phyloP scores from a whole-genome alignment of 2,888 invertebrate species.

The Mactromeris polynyma region DNA sequence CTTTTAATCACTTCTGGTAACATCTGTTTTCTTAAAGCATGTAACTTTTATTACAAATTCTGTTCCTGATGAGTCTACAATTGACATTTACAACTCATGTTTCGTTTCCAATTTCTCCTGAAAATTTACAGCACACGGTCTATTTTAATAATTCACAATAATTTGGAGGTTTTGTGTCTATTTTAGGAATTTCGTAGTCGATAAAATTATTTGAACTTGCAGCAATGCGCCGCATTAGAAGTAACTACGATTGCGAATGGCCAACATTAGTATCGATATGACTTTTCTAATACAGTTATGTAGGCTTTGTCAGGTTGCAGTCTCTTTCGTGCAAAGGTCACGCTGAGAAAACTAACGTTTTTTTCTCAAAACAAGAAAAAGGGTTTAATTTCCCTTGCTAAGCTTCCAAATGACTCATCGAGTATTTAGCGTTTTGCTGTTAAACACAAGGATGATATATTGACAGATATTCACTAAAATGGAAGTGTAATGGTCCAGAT shows the following conservation, averaged over 20 bases:
- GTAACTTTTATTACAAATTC: not conserved
- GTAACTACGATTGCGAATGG: not conserved
- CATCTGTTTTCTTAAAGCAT: not conserved
- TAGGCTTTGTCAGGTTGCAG: not conserved
- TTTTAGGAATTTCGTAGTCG: not conserved
- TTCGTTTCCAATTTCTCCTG: not conserved
- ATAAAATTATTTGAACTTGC: not conserved
- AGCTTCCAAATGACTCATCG: too few species aligned
- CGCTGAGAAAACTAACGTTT: too few species aligned
- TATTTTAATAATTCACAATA: constrained; percentile 12
- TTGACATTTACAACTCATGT: not conserved
- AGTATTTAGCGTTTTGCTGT: too few species aligned
- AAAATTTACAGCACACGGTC: not conserved
- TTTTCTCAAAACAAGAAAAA: too few species aligned
- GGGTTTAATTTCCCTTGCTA: too few species aligned
- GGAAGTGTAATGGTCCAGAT: too few species aligned
- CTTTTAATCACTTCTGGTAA: not conserved
- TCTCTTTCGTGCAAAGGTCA: too few species aligned
- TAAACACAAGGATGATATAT: too few species aligned
- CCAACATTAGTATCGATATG: not conserved
- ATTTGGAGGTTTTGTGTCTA: constrained; percentile 5
- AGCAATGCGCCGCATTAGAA: not conserved
- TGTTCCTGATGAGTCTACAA: not conserved
- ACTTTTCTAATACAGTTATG: not conserved
- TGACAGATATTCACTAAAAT: too few species aligned